A percentile compares a stretch with the other conserved stretches of the same genome.
Conservation (phyloP, 2,888 invertebrate genomes). For the Trachelus tabidus region DNA sequence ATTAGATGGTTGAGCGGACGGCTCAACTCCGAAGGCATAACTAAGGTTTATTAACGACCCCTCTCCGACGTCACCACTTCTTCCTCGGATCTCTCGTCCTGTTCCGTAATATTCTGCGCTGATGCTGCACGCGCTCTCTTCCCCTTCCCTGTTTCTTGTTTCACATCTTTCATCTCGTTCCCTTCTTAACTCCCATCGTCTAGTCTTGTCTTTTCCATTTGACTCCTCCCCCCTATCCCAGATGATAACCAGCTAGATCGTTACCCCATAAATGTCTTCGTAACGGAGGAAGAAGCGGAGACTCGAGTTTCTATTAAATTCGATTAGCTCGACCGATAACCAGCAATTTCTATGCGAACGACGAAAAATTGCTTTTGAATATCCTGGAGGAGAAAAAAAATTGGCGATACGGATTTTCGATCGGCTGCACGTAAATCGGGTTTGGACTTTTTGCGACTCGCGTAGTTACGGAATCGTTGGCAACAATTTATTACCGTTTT, state of each 20-base stretch:
- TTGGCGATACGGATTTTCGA: too few species aligned
- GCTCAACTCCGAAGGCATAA: slow-evolving; percentile 41
- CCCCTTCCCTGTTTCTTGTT: background rate
- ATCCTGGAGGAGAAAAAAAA: too few species aligned
- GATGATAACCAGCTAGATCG: slow-evolving; percentile 32
- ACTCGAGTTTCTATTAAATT: slow-evolving; percentile 27
- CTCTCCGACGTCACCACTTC: slow-evolving; percentile 4
- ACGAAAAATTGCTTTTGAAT: background rate
- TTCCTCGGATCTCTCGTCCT: slow-evolving; percentile 19
- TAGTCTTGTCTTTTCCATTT: slow-evolving; percentile 14
- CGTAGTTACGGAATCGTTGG: too few species aligned
- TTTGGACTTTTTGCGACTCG: too few species aligned
- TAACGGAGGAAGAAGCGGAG: too few species aligned
- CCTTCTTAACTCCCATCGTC: background rate
- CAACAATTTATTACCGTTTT: too few species aligned
- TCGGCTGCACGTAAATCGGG: too few species aligned
- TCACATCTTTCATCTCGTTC: background rate
- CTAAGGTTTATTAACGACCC: slow-evolving; percentile 56
- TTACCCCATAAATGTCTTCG: slow-evolving; percentile 23
- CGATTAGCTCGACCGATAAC: slow-evolving; percentile 21
- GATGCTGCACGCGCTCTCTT: slow-evolving; percentile 1
- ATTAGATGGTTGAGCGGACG: slow-evolving; percentile 53
- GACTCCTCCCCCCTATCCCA: slow-evolving; percentile 21
- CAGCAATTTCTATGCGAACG: slow-evolving; percentile 46
- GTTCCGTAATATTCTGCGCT: slow-evolving; percentile 14